Base-by-base conservation (phyloP, 2,113 vertebrate species). In the Tricholaema leucomelas region DNA sequence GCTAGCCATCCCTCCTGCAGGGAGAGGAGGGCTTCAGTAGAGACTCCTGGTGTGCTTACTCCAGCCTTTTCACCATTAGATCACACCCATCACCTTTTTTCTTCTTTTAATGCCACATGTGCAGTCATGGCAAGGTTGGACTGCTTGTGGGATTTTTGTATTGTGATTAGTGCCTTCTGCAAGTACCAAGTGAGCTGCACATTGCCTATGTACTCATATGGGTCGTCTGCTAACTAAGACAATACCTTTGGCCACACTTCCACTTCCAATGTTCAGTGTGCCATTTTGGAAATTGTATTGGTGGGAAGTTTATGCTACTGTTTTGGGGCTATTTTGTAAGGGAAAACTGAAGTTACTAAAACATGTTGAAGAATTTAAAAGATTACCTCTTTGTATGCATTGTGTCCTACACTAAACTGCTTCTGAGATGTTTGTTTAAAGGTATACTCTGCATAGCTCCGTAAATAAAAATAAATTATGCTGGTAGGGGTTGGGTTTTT, bases 21-120 rank as follows among this genome's bases (percentile, higher is more conserved):
- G 38, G 15, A 63, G 21, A 67, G 28, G n/a, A 33, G 2, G 17
- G 48, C 17, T 56, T 12, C 20, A 23, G 24, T 12, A 61, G 15
- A 77, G 15, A 23, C 24, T 44, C 15, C 78, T 67, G 31, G 4
- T 78, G 42, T 67, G 8, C 31, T 86, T 52, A 31, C 5, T 52
- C 10, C 31, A 15, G 30, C 17, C 50, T 70, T 66, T 65, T 80
- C 25, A 13, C 70, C 10, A 40, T 36, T 65, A 61, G 10, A 5
- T 71, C n/a, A 13, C 65, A 52, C 8, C 17, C 35, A 11, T 42
- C 73, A 15, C 17, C 1, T 42, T 65, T 27, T 9, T 20, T 50
- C 15, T 15, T n/a, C 75, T 66, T 64, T 33, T 23, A 10, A 10
- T 65, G 33, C 9, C 25, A 21, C 11, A 10, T 0, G 0, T 77